Evolutionary conservation across 1,140 invertebrate genomes (phyloP).

Genomic region (Coenobita brevimanus): DNA sequence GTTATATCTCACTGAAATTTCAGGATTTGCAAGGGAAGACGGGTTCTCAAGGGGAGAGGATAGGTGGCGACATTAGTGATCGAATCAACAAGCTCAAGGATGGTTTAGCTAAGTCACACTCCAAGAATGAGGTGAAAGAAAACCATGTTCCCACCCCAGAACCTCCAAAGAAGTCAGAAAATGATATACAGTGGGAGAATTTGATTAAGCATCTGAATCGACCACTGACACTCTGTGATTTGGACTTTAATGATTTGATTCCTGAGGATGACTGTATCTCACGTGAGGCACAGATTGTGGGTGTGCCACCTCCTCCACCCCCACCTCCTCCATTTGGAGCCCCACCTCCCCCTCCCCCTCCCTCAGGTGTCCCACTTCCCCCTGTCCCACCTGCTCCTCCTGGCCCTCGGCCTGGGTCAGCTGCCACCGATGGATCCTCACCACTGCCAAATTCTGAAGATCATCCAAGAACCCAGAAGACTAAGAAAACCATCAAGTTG

Average conservation of each 20-base stretch:
- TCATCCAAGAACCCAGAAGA: conserved; percentile 80
- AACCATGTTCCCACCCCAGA: conserved; percentile 75
- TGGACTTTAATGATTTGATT: conserved; percentile 94
- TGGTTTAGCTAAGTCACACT: conserved; percentile 82
- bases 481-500: conserved; percentile 98
- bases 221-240: conserved; percentile 91
- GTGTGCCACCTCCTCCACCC: conserved; percentile 71
- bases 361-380: conserved; percentile 73
- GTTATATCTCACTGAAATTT: not conserved
- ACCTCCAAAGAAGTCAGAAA: conserved; percentile 83
- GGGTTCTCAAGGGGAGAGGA: conserved; percentile 74
- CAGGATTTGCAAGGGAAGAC: conserved; percentile 70
- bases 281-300: conserved; percentile 30
- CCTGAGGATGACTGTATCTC: conserved; percentile 80
- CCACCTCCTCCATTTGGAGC: conserved; percentile 71
- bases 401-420: conserved; percentile 17
- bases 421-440: conserved; percentile 69
- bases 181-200: conserved; percentile 96
- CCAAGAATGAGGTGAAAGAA: conserved; percentile 75
- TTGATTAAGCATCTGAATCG: conserved; percentile 86
- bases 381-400: conserved; percentile 71
- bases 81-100: conserved; percentile 95
- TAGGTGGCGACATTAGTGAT: conserved; percentile 88
- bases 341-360: conserved; percentile 71
- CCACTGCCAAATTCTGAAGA: conserved; percentile 74